Evolutionary conservation across 2,113 vertebrate genomes (phyloP).

Genomic region (Raja brachyura): DNA sequence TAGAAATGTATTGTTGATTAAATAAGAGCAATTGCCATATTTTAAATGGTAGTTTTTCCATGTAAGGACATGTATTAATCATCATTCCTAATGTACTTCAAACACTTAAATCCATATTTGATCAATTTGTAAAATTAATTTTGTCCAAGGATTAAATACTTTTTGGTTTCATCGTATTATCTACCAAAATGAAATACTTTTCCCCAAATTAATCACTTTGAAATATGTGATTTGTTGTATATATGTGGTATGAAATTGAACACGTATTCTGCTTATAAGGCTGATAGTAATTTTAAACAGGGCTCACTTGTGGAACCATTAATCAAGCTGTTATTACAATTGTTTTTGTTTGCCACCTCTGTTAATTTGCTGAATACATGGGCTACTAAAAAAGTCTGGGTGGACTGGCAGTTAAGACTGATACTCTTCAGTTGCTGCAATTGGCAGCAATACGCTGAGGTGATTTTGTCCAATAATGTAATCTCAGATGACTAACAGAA

Average conservation of each 20-base stretch:
- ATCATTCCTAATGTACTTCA: background rate
- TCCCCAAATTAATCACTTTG: background rate
- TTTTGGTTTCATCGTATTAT: background rate
- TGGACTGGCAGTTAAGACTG: background rate
- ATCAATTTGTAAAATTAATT: background rate
- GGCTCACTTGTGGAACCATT: background rate
- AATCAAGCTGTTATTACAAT: background rate
- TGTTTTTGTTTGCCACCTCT: background rate
- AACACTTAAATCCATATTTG: conserved; percentile 1
- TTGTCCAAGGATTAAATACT: background rate
- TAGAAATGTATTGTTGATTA: no score
- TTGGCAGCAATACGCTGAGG: background rate
- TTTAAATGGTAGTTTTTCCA: background rate
- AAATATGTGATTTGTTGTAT: background rate
- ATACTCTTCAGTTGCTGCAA: background rate
- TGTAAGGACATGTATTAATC: background rate
- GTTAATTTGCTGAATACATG: background rate
- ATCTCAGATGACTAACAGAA: no score
- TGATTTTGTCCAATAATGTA: background rate
- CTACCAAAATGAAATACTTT: background rate
- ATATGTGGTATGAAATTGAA: background rate
- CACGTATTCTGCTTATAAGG: background rate
- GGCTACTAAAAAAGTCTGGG: background rate
- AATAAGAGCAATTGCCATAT: background rate
- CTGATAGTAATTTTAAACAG: background rate